phyloP scores from a whole-genome alignment of 23 tunicate species.

The Trididemnum miniatum region DNA sequence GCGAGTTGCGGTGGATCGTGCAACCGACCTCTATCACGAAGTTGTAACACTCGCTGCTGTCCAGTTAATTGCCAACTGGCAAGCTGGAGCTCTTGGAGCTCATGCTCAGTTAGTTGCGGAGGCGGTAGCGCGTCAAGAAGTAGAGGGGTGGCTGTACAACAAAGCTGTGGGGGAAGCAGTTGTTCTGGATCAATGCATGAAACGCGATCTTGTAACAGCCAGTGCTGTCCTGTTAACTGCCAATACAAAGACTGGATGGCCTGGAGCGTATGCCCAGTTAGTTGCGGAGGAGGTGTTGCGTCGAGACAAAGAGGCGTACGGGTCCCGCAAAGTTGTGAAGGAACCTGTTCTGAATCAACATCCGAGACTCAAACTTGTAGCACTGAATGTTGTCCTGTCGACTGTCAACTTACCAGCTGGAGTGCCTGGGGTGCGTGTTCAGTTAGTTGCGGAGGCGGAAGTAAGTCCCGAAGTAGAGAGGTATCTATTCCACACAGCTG shows the following conservation, averaged over 20 bases:
- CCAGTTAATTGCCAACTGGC: neutral
- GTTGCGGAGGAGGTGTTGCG: neutral
- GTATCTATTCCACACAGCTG: neutral
- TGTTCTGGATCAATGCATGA: neutral
- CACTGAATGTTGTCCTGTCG: neutral
- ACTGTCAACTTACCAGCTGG: neutral
- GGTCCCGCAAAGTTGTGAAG: neutral
- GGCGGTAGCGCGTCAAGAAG: neutral
- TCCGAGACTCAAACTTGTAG: neutral
- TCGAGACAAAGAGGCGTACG: neutral
- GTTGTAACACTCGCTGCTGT: neutral
- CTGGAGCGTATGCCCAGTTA: slow-evolving; percentile 31
- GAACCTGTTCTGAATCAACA: neutral
- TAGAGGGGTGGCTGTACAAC: neutral
- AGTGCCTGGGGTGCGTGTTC: neutral
- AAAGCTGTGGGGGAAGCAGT: neutral
- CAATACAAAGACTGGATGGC: slow-evolving; percentile 26
- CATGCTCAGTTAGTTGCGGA: neutral
- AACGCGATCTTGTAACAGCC: slow-evolving; percentile 21
- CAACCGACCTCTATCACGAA: neutral
- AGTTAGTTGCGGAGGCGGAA: neutral
- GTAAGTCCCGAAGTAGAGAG: neutral
- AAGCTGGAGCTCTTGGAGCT: neutral
- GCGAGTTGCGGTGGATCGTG: slow-evolving; percentile 24
- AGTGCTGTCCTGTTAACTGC: slow-evolving; percentile 46